Base-by-base conservation (phyloP, 1,140 invertebrate species). In the Streblospio benedicti region DNA sequence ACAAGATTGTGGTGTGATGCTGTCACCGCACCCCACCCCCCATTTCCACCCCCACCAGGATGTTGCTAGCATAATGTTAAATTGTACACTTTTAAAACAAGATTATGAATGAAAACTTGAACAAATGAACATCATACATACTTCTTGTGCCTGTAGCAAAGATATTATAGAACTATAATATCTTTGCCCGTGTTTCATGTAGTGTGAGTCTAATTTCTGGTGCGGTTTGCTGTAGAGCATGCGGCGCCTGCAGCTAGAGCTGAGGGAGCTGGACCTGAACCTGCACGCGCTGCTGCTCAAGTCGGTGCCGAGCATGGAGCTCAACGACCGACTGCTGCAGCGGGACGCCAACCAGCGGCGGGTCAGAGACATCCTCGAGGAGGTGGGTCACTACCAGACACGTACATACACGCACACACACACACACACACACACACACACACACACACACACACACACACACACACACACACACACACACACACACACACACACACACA, bases 191-290 rank as follows among this genome's bases (percentile, higher is more conserved):
- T n/a, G n/a, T n/a, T n/a, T n/a, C n/a, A n/a, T n/a, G n/a, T n/a
- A n/a, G n/a, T n/a, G n/a, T n/a, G n/a, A n/a, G n/a, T n/a, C n/a
- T n/a, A n/a, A n/a, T n/a, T n/a, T n/a, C n/a, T n/a, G n/a, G n/a
- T n/a, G n/a, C n/a, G n/a, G n/a, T n/a, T n/a, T n/a, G 9, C 23
- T n/a, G 9, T 0, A 0, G 35, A 60, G 41, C n/a, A 49, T 63
- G 43, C 50, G 52, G 6, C 53, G 50, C n/a, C 57, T 63, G 9
- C 62, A 63, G 41, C 44, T 55, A 53, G 62, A 63, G 35, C 32
- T 63, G 28, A 57, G 62, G 0, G 49, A 63, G 27, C 43, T 63
- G 41, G 62, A 63, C 51, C 25, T 60, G 28, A 59, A 52, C 28
- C 49, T 63, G 4, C 58, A 56, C 23, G 25, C 51, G 14, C 59